phyloP scores from a whole-genome alignment of 2,113 vertebrate genomes.

The Columbina picui region DNA sequence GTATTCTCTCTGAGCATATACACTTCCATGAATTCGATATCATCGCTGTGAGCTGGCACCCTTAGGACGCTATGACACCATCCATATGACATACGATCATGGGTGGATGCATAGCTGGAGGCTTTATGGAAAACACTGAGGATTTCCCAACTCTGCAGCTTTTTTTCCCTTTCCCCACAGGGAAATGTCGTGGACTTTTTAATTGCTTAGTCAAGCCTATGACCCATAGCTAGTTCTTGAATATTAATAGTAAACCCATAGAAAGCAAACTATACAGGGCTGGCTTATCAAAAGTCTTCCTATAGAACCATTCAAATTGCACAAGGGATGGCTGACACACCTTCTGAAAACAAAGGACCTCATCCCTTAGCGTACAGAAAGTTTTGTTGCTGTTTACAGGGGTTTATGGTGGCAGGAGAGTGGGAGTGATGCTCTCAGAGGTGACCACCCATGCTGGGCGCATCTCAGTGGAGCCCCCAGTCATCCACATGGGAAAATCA shows the following conservation, averaged over 20 bases:
- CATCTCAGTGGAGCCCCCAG: neutral
- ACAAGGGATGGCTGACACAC: neutral
- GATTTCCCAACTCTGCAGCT: slow-evolving; percentile 15
- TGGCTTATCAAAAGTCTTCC: neutral
- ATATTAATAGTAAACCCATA: neutral
- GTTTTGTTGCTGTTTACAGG: neutral
- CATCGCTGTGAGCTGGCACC: slow-evolving; percentile 58
- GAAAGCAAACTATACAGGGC: neutral
- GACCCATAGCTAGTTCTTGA: neutral
- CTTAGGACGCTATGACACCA: slow-evolving; percentile 65
- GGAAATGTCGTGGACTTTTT: neutral
- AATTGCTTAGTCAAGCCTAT: neutral
- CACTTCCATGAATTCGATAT: slow-evolving; percentile 56
- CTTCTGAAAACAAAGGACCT: neutral
- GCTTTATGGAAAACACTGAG: slow-evolving; percentile 57
- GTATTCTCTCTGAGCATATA: slow-evolving; percentile 68
- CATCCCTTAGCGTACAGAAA: neutral
- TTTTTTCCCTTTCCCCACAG: neutral
- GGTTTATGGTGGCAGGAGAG: neutral
- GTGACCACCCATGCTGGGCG: neutral
- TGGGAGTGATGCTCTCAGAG: neutral
- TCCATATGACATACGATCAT: slow-evolving; percentile 64
- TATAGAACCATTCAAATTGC: neutral
- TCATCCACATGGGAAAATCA: neutral
- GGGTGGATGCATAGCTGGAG: slow-evolving; percentile 52